Evolutionary conservation across 2,797 vertebrate genomes (phyloP).

Genomic region (Phalanger gymnotis): DNA sequence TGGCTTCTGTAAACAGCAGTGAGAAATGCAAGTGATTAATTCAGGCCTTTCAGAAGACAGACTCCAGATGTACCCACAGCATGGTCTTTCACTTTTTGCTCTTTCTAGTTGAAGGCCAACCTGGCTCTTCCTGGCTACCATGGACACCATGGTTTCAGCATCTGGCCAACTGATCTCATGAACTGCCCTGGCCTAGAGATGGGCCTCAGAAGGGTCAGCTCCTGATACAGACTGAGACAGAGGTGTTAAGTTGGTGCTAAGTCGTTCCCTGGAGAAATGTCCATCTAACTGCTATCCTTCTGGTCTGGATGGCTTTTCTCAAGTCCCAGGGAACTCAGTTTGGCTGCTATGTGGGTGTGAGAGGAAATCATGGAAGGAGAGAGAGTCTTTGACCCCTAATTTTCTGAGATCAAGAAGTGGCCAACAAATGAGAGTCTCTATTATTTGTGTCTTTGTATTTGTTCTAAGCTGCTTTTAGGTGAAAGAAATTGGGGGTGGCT

Average conservation of each 20-base stretch:
- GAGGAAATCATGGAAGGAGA: not conserved
- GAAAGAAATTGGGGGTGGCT: not conserved
- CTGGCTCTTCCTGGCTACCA: not conserved
- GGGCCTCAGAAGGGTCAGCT: not conserved
- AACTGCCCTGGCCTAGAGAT: not conserved
- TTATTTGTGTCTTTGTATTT: not conserved
- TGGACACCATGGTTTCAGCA: not conserved
- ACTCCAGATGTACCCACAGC: not conserved
- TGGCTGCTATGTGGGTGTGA: not conserved
- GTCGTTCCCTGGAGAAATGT: not conserved
- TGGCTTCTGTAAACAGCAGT: not conserved
- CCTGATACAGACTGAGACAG: not conserved
- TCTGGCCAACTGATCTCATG: not conserved
- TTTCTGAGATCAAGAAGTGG: not conserved
- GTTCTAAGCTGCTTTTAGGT: not conserved
- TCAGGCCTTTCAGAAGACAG: not conserved
- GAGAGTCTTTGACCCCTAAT: not conserved
- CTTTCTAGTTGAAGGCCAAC: not conserved
- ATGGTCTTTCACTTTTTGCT: not conserved
- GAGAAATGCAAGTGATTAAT: not conserved
- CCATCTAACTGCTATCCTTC: not conserved
- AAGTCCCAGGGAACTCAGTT: not conserved
- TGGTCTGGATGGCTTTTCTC: not conserved
- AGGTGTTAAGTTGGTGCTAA: not conserved
- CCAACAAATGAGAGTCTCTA: not conserved